Evolutionary conservation across 1,140 invertebrate genomes (phyloP).

Genomic region (Andricus grossulariae): DNA sequence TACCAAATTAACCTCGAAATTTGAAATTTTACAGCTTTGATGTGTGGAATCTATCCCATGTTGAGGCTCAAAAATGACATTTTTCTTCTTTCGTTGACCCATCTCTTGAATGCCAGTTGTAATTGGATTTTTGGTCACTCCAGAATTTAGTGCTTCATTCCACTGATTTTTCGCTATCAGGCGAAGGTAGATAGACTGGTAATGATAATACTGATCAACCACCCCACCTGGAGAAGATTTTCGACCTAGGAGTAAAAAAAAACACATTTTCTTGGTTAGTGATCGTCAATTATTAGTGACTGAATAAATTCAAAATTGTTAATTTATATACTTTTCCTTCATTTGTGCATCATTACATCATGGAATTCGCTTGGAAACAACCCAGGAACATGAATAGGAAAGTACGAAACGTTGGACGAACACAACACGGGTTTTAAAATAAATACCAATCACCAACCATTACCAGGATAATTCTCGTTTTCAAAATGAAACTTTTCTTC

Average conservation of each 20-base stretch:
- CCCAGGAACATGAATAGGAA: no score
- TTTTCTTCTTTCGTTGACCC: background rate
- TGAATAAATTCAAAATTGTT: background rate
- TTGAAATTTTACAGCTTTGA: no score
- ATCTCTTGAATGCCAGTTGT: slow-evolving; percentile 7
- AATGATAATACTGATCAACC: slow-evolving; percentile 65
- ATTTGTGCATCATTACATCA: no score
- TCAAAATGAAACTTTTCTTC: no score
- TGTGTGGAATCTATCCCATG: no score
- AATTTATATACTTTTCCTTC: background rate
- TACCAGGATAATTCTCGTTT: no score
- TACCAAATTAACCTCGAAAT: no score
- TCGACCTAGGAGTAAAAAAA: background rate
- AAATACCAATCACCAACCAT: no score
- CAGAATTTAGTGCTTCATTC: background rate
- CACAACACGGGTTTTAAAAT: no score
- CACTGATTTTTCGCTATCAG: slow-evolving; percentile 55
- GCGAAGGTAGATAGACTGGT: slow-evolving; percentile 61
- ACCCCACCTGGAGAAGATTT: slow-evolving; percentile 24
- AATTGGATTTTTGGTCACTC: slow-evolving; percentile 1
- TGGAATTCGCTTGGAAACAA: no score
- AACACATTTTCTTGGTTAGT: background rate
- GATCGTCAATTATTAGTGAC: background rate
- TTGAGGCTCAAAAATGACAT: no score
- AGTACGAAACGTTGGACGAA: no score